phyloP scores from a whole-genome alignment of 2,888 invertebrate species.

The Napeogenes sylphis region DNA sequence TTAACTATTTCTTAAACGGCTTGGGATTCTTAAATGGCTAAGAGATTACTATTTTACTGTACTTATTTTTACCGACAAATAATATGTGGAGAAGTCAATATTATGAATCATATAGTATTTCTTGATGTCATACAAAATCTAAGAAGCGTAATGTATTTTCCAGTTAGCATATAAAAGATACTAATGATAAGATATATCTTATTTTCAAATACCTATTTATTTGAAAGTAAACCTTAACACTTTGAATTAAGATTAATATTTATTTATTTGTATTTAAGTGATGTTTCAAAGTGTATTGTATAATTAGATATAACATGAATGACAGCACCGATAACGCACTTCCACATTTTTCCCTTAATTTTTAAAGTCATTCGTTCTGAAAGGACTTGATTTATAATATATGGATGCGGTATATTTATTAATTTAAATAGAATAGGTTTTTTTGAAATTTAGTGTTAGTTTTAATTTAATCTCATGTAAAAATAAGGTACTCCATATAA shows the following conservation, averaged over 20 bases:
- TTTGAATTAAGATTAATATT: background rate
- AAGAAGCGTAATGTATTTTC: conserved; percentile 10
- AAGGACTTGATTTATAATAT: conserved; percentile 20
- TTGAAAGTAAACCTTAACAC: conserved; percentile 4
- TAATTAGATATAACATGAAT: conserved; percentile 45
- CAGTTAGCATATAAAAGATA: conserved; percentile 6
- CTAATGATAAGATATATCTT: conserved; percentile 4
- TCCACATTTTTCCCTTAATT: conserved; percentile 68
- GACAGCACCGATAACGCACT: conserved; percentile 55
- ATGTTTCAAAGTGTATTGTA: conserved; percentile 13
- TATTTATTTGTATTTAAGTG: background rate
- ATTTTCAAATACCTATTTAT: background rate
- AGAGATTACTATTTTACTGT: no score
- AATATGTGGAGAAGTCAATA: no score
- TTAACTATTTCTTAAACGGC: no score
- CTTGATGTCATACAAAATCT: background rate
- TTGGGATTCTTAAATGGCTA: no score
- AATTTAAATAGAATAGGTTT: background rate
- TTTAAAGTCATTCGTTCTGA: conserved; percentile 53
- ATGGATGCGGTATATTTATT: conserved; percentile 23
- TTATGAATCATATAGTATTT: background rate
- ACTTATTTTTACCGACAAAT: no score
- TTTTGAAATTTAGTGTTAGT: background rate
- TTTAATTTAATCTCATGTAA: no score
- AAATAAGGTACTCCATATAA: background rate